These are phyloP conservation scores for Heliconius congener DNA, from an alignment of 1,140 invertebrate genomes.

Conservation along the genomic window DNA sequence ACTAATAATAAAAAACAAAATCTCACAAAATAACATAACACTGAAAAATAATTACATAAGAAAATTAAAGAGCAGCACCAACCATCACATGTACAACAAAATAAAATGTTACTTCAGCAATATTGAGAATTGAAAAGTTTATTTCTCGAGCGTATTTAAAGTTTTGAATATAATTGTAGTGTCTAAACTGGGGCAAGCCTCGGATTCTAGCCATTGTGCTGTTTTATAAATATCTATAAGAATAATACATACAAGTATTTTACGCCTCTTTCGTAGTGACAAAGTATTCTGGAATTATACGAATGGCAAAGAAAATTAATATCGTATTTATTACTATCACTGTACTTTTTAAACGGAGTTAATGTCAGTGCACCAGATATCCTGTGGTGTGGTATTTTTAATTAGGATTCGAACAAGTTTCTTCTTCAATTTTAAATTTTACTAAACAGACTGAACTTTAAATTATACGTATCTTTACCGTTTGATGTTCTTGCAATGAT, in stretches of 20 bases:
- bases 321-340: too few relatives aligned
- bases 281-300: constrained; percentile 26
- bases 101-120: constrained; percentile 32
- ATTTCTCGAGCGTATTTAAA: constrained; percentile 38
- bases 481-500: too few relatives aligned
- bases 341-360: too few relatives aligned
- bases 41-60: background rate
- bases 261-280: constrained; percentile 25
- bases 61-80: background rate
- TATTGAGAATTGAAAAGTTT: constrained; percentile 36
- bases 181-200: constrained; percentile 36
- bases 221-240: constrained; percentile 39
- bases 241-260: constrained; percentile 37
- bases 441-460: too few relatives aligned
- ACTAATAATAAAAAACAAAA: background rate
- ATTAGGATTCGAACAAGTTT: too few relatives aligned
- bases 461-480: too few relatives aligned
- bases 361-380: too few relatives aligned
- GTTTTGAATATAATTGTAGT: constrained; percentile 41
- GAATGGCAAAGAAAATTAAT: constrained; percentile 1
- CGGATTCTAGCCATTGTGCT: constrained; percentile 32
- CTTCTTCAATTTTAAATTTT: too few relatives aligned
- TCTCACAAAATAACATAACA: background rate
- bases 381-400: too few relatives aligned
- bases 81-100: background rate